Evolutionary conservation across 2,888 invertebrate species (phyloP).

Genomic region (Acrobasis consociella): DNA sequence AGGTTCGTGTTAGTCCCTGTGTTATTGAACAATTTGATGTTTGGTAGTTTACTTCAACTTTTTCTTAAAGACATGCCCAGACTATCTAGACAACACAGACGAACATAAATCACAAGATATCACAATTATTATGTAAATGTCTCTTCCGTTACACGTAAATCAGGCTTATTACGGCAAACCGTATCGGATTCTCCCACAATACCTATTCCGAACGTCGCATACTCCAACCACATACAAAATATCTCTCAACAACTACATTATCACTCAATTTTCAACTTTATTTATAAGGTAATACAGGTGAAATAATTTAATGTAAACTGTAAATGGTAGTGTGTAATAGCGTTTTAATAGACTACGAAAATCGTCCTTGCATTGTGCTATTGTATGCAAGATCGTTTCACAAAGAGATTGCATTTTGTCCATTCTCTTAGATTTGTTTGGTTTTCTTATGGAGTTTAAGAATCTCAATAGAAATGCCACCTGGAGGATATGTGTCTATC

Average conservation of each 20-base stretch:
- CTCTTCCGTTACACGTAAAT: conserved; percentile 51
- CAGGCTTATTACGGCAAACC: conserved; percentile 39
- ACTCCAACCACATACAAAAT: conserved; percentile 38
- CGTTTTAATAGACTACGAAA: conserved; percentile 74
- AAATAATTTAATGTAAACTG: not conserved
- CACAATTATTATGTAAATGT: conserved; percentile 45
- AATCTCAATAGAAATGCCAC: conserved; percentile 36
- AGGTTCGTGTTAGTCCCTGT: no score
- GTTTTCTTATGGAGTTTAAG: conserved; percentile 20
- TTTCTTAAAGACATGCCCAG: no score
- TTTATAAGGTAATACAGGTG: conserved; percentile 20
- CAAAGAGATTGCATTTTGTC: conserved; percentile 65
- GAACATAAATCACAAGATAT: conserved; percentile 26
- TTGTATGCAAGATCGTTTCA: conserved; percentile 63
- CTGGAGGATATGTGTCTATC: conserved; percentile 37
- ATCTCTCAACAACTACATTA: conserved; percentile 40
- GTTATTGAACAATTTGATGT: no score
- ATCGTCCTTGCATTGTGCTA: conserved; percentile 78
- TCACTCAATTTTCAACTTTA: conserved; percentile 30
- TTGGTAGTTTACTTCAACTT: no score
- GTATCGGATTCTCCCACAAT: conserved; percentile 30
- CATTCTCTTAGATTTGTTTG: conserved; percentile 50
- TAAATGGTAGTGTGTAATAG: conserved; percentile 53
- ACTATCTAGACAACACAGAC: not conserved
- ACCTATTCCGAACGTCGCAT: conserved; percentile 31